These are phyloP conservation scores for Periophthalmodon schlosseri DNA, from an alignment of 2,113 vertebrate genomes.

Conservation along the genomic window DNA sequence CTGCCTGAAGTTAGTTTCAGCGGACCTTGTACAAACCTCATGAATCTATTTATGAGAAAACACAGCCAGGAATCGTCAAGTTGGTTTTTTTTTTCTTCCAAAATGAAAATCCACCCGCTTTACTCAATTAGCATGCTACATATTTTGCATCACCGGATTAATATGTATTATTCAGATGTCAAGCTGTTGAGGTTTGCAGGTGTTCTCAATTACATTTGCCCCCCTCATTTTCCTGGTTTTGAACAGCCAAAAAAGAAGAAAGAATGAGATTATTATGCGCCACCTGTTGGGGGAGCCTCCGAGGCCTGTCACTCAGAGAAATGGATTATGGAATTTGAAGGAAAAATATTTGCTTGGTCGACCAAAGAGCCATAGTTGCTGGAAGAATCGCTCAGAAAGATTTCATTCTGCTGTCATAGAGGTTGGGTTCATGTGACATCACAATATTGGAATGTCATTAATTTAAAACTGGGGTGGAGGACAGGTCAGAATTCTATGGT, in stretches of 20 bases:
- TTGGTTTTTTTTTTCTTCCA: slow-evolving; percentile 7
- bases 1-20: slow-evolving; percentile 27
- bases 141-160: slow-evolving; percentile 57
- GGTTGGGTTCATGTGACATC: neutral
- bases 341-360: slow-evolving; percentile 45
- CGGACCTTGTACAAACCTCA: slow-evolving; percentile 35
- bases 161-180: slow-evolving; percentile 68
- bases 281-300: slow-evolving; percentile 55
- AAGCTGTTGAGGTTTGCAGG: slow-evolving; percentile 63
- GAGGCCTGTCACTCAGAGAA: slow-evolving; percentile 47
- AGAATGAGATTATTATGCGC: slow-evolving; percentile 43
- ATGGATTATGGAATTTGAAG: slow-evolving; percentile 41
- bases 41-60: slow-evolving; percentile 60
- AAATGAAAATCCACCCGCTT: slow-evolving; percentile 33
- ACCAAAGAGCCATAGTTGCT: slow-evolving; percentile 40
- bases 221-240: slow-evolving; percentile 12
- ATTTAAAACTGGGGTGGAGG: neutral
- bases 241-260: slow-evolving; percentile 30
- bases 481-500: neutral
- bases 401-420: slow-evolving; percentile 20
- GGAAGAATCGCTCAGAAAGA: slow-evolving; percentile 38
- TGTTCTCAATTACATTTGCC: slow-evolving; percentile 53
- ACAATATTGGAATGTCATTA: neutral
- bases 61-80: slow-evolving; percentile 33
- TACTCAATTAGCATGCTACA: slow-evolving; percentile 51